Conservation (phyloP, 2,113 vertebrate species). For the Cyprinodon brontotheroides region DNA sequence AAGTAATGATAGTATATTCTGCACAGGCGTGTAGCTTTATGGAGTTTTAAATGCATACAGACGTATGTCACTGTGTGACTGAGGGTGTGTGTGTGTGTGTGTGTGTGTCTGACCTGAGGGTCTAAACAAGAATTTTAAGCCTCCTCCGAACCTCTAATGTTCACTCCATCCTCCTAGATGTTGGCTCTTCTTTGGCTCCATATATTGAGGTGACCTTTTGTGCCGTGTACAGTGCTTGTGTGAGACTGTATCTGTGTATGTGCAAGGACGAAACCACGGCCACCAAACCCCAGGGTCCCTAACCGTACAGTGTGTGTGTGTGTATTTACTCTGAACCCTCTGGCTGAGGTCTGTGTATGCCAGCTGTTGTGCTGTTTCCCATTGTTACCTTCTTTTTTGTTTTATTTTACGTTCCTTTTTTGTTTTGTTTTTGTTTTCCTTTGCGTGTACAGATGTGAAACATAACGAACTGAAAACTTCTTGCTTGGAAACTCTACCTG, state of each 20-base stretch:
- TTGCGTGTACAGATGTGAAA: conserved; percentile 92
- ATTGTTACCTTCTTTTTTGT: conserved; percentile 70
- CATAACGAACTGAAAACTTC: conserved; percentile 81
- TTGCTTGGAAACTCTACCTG: conserved; percentile 75
- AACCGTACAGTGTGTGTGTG: conserved; percentile 82
- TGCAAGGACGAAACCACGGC: conserved; percentile 80
- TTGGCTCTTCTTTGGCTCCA: conserved; percentile 88
- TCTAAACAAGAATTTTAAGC: conserved; percentile 79
- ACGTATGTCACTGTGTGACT: conserved; percentile 81
- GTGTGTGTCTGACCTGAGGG: conserved; percentile 38
- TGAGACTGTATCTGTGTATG: conserved; percentile 93
- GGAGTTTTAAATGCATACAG: conserved; percentile 87
- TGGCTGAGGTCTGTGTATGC: conserved; percentile 93
- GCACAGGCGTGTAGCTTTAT: conserved; percentile 89
- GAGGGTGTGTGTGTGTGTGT: conserved; percentile 40
- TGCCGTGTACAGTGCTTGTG: conserved; percentile 98
- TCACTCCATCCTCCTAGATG: conserved; percentile 84
- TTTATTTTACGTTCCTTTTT: conserved; percentile 18
- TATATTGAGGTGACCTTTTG: conserved; percentile 93
- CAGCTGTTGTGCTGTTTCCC: conserved; percentile 97
- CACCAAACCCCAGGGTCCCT: conserved; percentile 45
- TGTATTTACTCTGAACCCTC: conserved; percentile 88
- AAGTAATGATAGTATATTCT: conserved; percentile 91
- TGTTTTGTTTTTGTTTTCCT: conserved; percentile 29
- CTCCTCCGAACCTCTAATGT: conserved; percentile 79